Conservation (phyloP, 2,113 vertebrate species). For the Charadrius vociferus region DNA sequence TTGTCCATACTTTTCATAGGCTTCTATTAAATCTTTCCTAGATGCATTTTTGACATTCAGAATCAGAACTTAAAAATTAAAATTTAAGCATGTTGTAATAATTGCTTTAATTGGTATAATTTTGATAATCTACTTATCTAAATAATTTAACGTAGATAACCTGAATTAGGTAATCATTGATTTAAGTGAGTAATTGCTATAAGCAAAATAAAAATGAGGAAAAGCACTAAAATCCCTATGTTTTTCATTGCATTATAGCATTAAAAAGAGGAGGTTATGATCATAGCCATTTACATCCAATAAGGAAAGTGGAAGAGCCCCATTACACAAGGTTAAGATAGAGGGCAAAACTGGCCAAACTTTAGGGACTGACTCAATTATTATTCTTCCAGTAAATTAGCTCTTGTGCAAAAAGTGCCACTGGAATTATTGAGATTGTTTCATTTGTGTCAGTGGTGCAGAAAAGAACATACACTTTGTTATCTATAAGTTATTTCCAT, state of each 20-base stretch:
- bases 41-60: not conserved
- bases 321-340: not conserved
- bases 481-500: not conserved
- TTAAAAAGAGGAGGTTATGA: not conserved
- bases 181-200: not conserved
- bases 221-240: not conserved
- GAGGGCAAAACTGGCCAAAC: not conserved
- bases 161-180: not conserved
- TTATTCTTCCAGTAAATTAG: not conserved
- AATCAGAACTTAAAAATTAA: not conserved
- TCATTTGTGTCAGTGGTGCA: not conserved
- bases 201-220: not conserved
- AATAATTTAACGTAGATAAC: not conserved
- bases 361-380: not conserved
- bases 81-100: not conserved
- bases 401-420: not conserved
- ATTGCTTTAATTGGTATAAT: not conserved
- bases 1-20: not conserved
- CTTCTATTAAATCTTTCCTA: not conserved
- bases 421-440: not conserved
- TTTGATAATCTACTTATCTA: not conserved
- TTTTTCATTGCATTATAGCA: not conserved
- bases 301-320: not conserved
- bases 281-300: not conserved
- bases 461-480: not conserved